Evolutionary conservation across 2,888 invertebrate species (phyloP), one percentile per base, ranked within the genome.

Genomic region (Aphidoletes aphidimyza): DNA sequence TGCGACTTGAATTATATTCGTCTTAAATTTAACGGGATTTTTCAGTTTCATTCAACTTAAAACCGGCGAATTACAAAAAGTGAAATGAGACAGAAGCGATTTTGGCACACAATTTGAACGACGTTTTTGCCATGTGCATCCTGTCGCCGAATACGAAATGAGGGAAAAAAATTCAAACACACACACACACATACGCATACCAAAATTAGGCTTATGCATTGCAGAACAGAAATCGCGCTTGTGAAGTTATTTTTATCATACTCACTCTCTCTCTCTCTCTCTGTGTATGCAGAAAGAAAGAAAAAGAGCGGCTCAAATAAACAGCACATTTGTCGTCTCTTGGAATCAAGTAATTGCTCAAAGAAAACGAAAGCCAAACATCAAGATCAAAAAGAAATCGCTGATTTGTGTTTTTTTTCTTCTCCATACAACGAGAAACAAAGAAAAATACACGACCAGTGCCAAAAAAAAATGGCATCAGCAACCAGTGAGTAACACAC

Each of bases 361-460:
- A 81, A 81, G 81, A 81, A 81, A 81, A 81, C 37, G 81, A 81
- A 81, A 81, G 36, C 39, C 81, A 81, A 81, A 81, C 39, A 69
- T 30, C 11, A 37, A 81, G 37, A 81, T 81, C 81, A 81, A 81
- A 81, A 81, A 81, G 37, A 37, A 81, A 81, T 36, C 19, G 69
- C 81, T 81, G 37, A 81, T 81, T 81, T 54, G 17, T 19, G 54
- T 54, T 54, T 19, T 19, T 5, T n/a, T n/a, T n/a, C 54, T 69
- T 69, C 69, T 11, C 14, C 26, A 34, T 6, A 3, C 47, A 47
- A 59, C 19, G 30, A 59, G 26, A 36, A 1, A n/a, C 37, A 81
- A 37, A 81, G n/a, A 37, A 37, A n/a, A 81, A n/a, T n/a, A n/a
- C 37, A 37, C 37, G 22, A 37, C 81, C 5, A 22, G n/a, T 19